phyloP scores from a whole-genome alignment of 2,888 invertebrate species.

The Polydrusus tereticollis region DNA sequence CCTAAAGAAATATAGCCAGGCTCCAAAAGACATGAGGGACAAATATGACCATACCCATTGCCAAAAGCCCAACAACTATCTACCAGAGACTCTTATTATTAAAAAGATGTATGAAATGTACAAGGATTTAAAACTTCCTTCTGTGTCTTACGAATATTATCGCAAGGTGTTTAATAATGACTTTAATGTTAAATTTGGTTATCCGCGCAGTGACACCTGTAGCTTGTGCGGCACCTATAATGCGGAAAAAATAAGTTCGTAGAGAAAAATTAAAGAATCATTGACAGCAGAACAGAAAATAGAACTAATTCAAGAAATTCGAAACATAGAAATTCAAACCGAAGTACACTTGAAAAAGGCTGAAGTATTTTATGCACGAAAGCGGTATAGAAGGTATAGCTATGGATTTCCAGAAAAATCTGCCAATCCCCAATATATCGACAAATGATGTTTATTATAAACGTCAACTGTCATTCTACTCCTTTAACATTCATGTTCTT shows the following conservation, averaged over 20 bases:
- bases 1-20: conserved; percentile 12
- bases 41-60: conserved; percentile 19
- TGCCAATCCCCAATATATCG: conserved; percentile 24
- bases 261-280: conserved; percentile 1
- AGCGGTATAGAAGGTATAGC: conserved; percentile 7
- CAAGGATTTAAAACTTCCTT: conserved; percentile 6
- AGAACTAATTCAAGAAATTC: conserved; percentile 3
- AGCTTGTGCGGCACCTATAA: conserved; percentile 14
- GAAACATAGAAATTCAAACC: neutral
- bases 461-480: conserved; percentile 24
- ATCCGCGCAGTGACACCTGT: conserved; percentile 14
- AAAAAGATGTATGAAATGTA: conserved; percentile 56
- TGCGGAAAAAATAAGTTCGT: conserved; percentile 3
- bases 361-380: conserved; percentile 10
- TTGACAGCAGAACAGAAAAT: neutral
- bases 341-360: conserved; percentile 3
- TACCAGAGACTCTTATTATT: conserved; percentile 46
- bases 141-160: conserved; percentile 13
- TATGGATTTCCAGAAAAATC: conserved; percentile 35
- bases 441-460: conserved; percentile 26
- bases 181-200: conserved; percentile 12
- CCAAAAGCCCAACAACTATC: conserved; percentile 10
- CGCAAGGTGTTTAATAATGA: conserved; percentile 10
- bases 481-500: conserved; percentile 31
- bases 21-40: conserved; percentile 22